Evolutionary conservation across 2,888 invertebrate species (phyloP).

Genomic region (Allacma fusca): DNA sequence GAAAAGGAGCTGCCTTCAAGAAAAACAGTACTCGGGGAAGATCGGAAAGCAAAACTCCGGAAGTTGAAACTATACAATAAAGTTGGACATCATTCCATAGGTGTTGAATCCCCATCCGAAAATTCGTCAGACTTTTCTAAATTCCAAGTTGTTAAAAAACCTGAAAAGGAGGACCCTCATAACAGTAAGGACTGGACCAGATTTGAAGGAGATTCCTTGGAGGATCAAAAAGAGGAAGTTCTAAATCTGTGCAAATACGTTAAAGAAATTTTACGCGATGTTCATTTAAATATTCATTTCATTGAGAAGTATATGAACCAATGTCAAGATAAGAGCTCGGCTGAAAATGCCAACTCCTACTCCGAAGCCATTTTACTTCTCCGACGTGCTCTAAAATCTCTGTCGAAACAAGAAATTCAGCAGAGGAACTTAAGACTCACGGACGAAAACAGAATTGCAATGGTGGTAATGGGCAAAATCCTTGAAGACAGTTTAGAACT

Average conservation of each 20-base stretch:
- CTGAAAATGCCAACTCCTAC: not conserved
- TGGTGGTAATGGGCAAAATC: slow-evolving; percentile 11
- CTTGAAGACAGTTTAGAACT: not conserved
- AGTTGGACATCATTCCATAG: not conserved
- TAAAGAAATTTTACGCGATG: not conserved
- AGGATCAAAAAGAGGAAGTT: not conserved
- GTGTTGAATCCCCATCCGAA: not conserved
- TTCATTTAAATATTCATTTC: not conserved
- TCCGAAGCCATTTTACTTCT: slow-evolving; percentile 8
- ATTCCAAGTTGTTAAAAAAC: not conserved
- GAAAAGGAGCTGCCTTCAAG: no score
- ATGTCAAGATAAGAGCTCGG: not conserved
- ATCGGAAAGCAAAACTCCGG: not conserved
- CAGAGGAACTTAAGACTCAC: not conserved
- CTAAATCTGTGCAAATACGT: not conserved
- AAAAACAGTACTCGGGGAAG: not conserved
- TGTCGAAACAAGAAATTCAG: not conserved
- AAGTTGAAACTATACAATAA: not conserved
- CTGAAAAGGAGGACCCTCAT: not conserved
- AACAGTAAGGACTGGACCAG: not conserved
- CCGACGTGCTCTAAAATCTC: not conserved
- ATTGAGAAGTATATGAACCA: not conserved
- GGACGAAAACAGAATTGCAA: not conserved
- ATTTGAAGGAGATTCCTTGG: not conserved
- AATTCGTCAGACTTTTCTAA: not conserved